Evolutionary conservation across 2,113 vertebrate genomes (phyloP), one percentile per base, ranked within the genome.

Genomic region (Nothocercus nigrocapillus): DNA sequence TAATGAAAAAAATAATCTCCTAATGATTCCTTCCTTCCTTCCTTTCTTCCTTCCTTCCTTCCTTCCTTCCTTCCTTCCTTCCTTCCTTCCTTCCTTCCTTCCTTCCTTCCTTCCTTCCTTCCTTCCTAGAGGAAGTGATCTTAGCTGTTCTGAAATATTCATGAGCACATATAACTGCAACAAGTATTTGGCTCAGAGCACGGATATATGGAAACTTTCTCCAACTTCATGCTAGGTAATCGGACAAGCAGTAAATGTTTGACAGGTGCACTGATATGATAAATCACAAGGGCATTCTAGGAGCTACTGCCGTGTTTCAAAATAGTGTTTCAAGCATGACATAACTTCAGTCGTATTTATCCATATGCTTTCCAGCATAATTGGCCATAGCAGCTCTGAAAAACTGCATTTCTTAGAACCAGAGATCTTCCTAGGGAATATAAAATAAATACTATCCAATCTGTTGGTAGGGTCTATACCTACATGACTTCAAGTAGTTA

Each of bases 291-390:
- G 10, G 62, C 56, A 30, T 54, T 70, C 32, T 84, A 68, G 66
- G 72, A 85, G 14, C 47, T 73, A 18, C 45, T 84, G 27, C 40
- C 68, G 74, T 10, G 1, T 74, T 88, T 85, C 72, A 58, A 40
- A 27, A 77, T 25, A 62, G 30, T 51, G 24, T 84, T 95, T 92
- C 62, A 78, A 78, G 56, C 78, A 87, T 87, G 47, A 94, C 93
- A 91, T 68, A 88, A 82, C 28, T 13, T 76, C 64, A 42, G 82
- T 32, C 14, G 82, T 84, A 87, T 89, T 89, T 89, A 87, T 64
- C 38, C 1, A 0, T 42, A 51, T 64, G 45, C 51, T 89, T 82
- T 58, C 21, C 69, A 90, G n/a, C 20, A 8, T 74, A 76, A 79
- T 38, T 53, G 44, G 53, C 24, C 10, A 75, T 17, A 90, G 27